Evolutionary conservation across 2,113 vertebrate genomes (phyloP).

Genomic region (Scopus umbretta): DNA sequence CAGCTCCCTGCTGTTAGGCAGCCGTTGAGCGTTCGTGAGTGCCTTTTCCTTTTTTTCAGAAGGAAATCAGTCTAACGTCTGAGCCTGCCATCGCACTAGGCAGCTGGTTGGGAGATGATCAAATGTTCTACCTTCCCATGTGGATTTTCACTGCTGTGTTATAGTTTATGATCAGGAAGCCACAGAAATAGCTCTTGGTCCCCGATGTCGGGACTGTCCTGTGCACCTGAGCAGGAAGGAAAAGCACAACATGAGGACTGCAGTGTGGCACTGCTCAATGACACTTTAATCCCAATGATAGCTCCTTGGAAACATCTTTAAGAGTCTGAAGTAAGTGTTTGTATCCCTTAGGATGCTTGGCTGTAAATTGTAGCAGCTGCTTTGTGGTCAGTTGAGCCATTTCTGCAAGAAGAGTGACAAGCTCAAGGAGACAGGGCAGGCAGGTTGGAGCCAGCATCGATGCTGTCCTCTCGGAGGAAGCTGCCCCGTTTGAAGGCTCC

Average conservation of each 20-base stretch:
- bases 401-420: neutral
- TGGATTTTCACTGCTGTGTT: neutral
- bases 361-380: neutral
- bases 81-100: neutral
- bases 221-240: neutral
- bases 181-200: neutral
- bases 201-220: fast-evolving
- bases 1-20: slow-evolving; percentile 23
- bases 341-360: neutral
- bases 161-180: neutral
- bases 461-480: neutral
- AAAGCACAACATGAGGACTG: neutral
- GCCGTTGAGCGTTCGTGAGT: neutral
- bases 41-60: neutral
- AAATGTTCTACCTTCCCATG: neutral
- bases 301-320: neutral
- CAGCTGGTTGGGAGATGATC: neutral
- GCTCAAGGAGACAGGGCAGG: neutral
- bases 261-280: neutral
- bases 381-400: neutral
- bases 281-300: neutral
- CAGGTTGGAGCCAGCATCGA: neutral
- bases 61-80: neutral
- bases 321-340: neutral
- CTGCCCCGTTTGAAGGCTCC: neutral